Evolutionary conservation across 2,888 invertebrate genomes (phyloP).

Genomic region (Acanthosoma haemorrhoidale): DNA sequence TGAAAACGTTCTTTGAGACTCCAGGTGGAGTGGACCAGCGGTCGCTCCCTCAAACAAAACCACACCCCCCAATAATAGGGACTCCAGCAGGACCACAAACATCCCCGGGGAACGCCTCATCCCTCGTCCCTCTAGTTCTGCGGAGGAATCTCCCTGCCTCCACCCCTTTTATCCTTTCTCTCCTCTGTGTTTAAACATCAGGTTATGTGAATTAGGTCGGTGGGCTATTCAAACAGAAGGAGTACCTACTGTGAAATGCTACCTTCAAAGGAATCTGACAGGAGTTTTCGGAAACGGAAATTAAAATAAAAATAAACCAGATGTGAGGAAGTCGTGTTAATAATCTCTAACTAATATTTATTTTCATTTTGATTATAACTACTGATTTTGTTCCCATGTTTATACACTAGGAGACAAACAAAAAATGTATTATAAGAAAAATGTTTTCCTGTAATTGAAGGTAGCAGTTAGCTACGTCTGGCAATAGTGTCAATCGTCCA

Average conservation of each 20-base stretch:
- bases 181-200: not conserved
- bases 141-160: not conserved
- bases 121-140: not conserved
- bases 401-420: too few relatives aligned
- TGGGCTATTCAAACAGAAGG: not conserved
- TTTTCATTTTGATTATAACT: too few relatives aligned
- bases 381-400: too few relatives aligned
- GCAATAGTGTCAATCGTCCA: too few relatives aligned
- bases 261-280: not conserved
- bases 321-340: too few relatives aligned
- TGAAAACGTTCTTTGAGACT: conserved; percentile 9
- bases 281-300: too few relatives aligned
- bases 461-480: too few relatives aligned
- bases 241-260: not conserved
- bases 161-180: not conserved
- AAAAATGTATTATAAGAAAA: too few relatives aligned
- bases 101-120: not conserved
- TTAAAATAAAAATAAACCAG: too few relatives aligned
- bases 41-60: conserved; percentile 11
- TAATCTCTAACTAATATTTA: too few relatives aligned
- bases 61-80: conserved; percentile 1
- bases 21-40: too few relatives aligned
- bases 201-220: not conserved
- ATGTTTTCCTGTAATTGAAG: too few relatives aligned
- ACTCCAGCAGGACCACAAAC: not conserved